Conservation (phyloP, 2,113 vertebrate species). For the Eudyptes chrysolophus region DNA sequence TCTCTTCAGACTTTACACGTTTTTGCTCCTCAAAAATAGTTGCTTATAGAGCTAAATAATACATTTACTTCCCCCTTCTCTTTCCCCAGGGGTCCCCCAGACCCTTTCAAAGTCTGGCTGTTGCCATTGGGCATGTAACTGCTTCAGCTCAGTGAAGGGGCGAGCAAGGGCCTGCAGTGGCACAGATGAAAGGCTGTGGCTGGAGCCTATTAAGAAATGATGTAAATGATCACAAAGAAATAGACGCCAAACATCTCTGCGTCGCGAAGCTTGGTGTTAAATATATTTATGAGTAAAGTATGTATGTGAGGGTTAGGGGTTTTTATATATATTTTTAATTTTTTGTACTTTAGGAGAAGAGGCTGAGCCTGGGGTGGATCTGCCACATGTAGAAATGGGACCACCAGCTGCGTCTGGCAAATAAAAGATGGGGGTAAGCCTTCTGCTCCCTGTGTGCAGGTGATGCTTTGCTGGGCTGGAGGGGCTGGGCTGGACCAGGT, state of each 20-base stretch:
- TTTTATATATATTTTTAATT: not conserved
- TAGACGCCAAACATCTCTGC: no score
- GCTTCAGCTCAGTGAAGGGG: not conserved
- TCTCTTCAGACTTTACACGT: not conserved
- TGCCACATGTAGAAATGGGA: rapidly evolving
- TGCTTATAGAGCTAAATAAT: not conserved
- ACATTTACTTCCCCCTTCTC: not conserved
- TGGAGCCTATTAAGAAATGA: rapidly evolving
- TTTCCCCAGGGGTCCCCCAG: no score
- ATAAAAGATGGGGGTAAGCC: no score
- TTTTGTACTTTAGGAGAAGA: not conserved
- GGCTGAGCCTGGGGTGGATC: no score
- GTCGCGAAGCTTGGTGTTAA: not conserved
- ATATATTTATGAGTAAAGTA: not conserved
- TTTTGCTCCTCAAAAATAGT: not conserved
- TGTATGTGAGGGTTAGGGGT: rapidly evolving
- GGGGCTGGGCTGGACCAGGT: not conserved
- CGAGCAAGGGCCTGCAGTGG: rapidly evolving
- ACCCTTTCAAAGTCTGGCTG: no score
- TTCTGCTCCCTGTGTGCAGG: not conserved
- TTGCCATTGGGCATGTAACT: rapidly evolving
- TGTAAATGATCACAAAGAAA: not conserved
- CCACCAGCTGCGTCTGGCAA: no score
- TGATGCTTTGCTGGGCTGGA: not conserved
- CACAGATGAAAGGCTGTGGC: rapidly evolving